Evolutionary conservation across 2,888 invertebrate genomes (phyloP), one percentile per base, ranked within the genome.

Genomic region (Anoplius nigerrimus): DNA sequence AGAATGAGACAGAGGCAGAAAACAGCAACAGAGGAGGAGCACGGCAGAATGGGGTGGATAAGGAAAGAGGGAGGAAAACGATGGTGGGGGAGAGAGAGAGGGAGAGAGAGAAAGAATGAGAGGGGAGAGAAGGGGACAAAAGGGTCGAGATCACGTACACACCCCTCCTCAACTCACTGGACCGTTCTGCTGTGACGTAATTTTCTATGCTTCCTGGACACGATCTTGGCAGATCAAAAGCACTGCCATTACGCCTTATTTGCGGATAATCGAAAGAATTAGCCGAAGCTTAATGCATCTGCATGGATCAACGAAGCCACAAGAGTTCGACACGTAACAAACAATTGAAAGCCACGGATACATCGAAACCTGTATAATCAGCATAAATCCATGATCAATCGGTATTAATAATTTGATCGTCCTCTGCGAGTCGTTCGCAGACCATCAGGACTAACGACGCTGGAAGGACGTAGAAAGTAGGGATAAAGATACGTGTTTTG

Each of bases 161-260:
- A 57, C 66, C 65, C 52, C 66, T 62, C 68, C 53, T n/a, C 6
- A 61, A 34, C 46, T 69, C 71, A 65, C 20, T 53, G 66, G 66
- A 74, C 62, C 77, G 75, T 77, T 74, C 74, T 77, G 65, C 66
- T 65, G 68, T 78, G 68, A 75, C 65, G 71, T 68, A 77, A 78
- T 77, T 75, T 68, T 74, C 69, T 70, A 74, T 76, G 74, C 66
- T 72, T 63, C 65, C 65, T 66, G 68, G 45, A 62, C 74, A 63
- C 69, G 59, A 74, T 68, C 75, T 68, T 74, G 34, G 34, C 34
- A 34, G 6, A 34, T 34, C 34, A 34, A 34, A 34, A 34, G 34
- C 34, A 34, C 11, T 34, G 11, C 34, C 34, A 13, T 34, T 6
- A 6, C 34, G 8, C 34, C 1, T 34, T 6, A 34, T 34, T 34